Percentiles rank a stretch among this genome's conserved stretches.
Evolutionary conservation across 2,888 invertebrate species (phyloP).

Genomic region (Athrips mouffetella): DNA sequence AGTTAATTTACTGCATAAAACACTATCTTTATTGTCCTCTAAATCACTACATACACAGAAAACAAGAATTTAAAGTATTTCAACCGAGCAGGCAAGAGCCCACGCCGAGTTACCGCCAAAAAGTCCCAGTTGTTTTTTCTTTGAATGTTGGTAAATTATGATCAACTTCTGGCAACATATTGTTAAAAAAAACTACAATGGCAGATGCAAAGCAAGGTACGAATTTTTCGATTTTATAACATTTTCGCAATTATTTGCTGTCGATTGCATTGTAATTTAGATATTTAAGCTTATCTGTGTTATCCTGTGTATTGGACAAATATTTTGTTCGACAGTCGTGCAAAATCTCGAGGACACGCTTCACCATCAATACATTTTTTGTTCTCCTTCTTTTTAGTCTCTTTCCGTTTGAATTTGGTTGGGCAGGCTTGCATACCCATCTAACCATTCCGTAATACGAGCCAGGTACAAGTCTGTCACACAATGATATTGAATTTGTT

Average conservation of each 20-base stretch:
- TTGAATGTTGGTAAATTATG: too few species aligned
- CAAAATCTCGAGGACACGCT: conserved; percentile 35
- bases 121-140: too few species aligned
- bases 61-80: too few species aligned
- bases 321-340: neutral
- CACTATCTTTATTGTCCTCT: too few species aligned
- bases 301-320: neutral
- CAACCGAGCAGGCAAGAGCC: too few species aligned
- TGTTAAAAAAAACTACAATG: conserved; percentile 54
- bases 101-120: too few species aligned
- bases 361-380: conserved; percentile 50
- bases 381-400: conserved; percentile 24
- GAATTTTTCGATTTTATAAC: conserved; percentile 26
- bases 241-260: neutral
- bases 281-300: neutral
- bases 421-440: too few species aligned
- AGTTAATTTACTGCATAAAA: too few species aligned
- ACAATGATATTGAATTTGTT: too few species aligned
- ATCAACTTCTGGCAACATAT: conserved; percentile 14
- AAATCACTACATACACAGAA: too few species aligned
- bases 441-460: too few species aligned
- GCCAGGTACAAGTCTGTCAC: too few species aligned
- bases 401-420: neutral
- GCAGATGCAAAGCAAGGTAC: conserved; percentile 76
- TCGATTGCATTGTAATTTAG: neutral